Evolutionary conservation across 2,797 vertebrate genomes (phyloP), one percentile per base, ranked within the genome.

Genomic region (Schizothorax lantsangensis): DNA sequence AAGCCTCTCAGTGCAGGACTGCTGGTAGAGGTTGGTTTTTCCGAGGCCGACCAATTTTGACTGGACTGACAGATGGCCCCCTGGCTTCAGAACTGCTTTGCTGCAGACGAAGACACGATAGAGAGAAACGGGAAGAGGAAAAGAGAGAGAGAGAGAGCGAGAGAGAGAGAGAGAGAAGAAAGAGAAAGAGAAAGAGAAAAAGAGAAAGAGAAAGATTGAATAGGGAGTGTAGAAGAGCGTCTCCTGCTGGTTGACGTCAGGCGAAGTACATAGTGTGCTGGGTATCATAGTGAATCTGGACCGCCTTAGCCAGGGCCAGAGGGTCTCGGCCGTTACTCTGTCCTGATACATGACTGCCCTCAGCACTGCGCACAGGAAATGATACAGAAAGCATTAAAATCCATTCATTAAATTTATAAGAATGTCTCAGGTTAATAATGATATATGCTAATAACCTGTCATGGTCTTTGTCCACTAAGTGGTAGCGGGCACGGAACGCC

Each of bases 231-330:
- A 72, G 82, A 88, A 89, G 84, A 88, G 88, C 84, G 79, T 84
- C 88, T 86, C 78, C 79, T 91, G 92, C 88, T 93, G 94, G 93
- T 90, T 90, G 89, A 85, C 92, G 92, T 99, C 96, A 99, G 94
- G 98, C 98, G 88, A 99, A 99, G 95, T 99, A 99, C 98, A 99
- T 99, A 47, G 98, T 99, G 92, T 99, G 98, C 94, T 99, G 98
- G 87, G 98, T 99, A 87, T 99, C 98, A 11, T 99, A 99, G 95
- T 99, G 98, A 95, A 99, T 99, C 95, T 99, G 98, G 83, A 99
- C 98, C 0, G 98, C 98, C 94, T 99, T 99, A 81, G 98, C 98
- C 94, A 99, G 94, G 4, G 98, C 98, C 93, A 96, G 98, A 38
- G 98, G 98, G 89, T 99, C 98, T 43, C 98, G 97, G 84, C 98